Evolutionary conservation across 2,888 invertebrate genomes (phyloP), one percentile per base, ranked within the genome.

Genomic region (Archips crataeganus): DNA sequence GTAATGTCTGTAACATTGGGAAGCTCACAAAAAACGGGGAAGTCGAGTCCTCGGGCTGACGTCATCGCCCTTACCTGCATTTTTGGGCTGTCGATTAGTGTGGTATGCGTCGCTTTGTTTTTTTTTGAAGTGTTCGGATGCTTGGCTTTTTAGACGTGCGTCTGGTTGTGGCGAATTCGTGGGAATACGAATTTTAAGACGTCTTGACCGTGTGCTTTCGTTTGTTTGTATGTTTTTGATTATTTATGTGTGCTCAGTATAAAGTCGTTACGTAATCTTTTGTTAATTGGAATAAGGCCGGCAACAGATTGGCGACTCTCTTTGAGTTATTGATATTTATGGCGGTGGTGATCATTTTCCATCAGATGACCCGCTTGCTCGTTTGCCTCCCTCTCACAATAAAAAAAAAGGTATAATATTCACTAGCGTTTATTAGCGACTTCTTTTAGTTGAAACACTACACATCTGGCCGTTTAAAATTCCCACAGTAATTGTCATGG

Each of bases 1-100:
- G 32, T 62, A 42, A 42, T 15, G 42, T 10, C 36, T 10, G 32
- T 15, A 36, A 8, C 42, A n/a, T 42, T 15, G 15, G 60, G 15
- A 62, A 9, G 10, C 42, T 42, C n/a, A 63, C 64, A 68, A 72
- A 72, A 47, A 72, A 63, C 32, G 68, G 72, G 72, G 72, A 72
- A 72, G 72, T 36, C 60, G 39, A 64, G 39, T 39, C 62, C 63
- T 59, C 61, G 10, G 13, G 8, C 49, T 65, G 65, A 65, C 65
- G 65, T 65, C 65, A 65, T 11, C n/a, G 39, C 39, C 10, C 47
- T 36, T 65, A 65, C 65, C 65, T 84, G 84, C 67, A 78, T 79
- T 83, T 83, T 81, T 84, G 77, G 81, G 80, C 76, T 79, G 75
- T 70, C 82, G 85, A 84, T 85, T 85, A 85, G 80, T 75, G 75